Base-by-base conservation (phyloP, 2,888 invertebrate species). In the Ceraclea dissimilis region DNA sequence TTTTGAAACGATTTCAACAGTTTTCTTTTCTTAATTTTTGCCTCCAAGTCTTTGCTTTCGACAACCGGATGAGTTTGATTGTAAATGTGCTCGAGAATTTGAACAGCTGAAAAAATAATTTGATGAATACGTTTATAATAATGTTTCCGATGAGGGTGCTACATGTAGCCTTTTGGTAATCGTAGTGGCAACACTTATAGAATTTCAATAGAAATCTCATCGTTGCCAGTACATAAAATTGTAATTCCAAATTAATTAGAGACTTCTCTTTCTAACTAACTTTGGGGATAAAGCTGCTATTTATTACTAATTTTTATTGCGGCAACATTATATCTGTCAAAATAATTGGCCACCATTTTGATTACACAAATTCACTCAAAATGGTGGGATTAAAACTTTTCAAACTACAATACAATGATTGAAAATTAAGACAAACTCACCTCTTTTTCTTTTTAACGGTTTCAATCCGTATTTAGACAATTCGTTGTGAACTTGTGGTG, bases 51-150 rank as follows among this genome's bases (percentile, higher is more conserved):
- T 4, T 52, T 66, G 18, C 33, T 43, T 4, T 57, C 66, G 21
- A 83, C 68, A 16, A 78, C 64, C 16, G 86, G 86, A 75, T 86
- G 86, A 0, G 83, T 85, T 67, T 83, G 79, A 63, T 84, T 81
- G 66, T 86, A 86, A 33, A 86, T 74, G 63, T 84, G 81, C 55
- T 83, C 82, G 46, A 86, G 67, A 49, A 86, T 70, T 70, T 82
- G 78, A 31, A 83, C 73, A 0, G 84, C 86, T 71, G 69, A 47
- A 61, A 39, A 39, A 39, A 39, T 31, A 8, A 8, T 8, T 31
- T 31, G 31, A 8, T 31, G 31, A 31, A 31, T 11, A 31, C 31
- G 11, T 31, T 31, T 31, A 31, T 8, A 8, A 11, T 31, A 31
- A 31, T 31, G 11, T 31, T 31, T 31, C n/a, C n/a, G 31, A 31